Evolutionary conservation across 2,888 invertebrate species (phyloP), one percentile per base, ranked within the genome.

Genomic region (Dicycla oo): DNA sequence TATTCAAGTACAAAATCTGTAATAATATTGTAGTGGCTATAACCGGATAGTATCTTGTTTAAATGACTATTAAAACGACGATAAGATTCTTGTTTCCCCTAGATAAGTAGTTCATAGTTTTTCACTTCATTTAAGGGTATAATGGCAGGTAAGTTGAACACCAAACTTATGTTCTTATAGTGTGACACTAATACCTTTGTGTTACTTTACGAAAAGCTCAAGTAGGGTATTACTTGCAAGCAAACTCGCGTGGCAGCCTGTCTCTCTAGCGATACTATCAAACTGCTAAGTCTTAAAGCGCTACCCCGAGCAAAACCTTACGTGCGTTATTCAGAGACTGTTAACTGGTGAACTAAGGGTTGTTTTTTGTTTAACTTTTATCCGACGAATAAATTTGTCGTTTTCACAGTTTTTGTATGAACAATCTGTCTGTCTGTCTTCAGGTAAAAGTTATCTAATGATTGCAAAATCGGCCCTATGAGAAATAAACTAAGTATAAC

Each of bases 281-380:
- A 67, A 23, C 34, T 45, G 13, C 18, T 63, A 64, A 64, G 65
- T 66, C 13, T 63, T n/a, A n/a, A n/a, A n/a, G n/a, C n/a, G n/a
- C n/a, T n/a, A n/a, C n/a, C n/a, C n/a, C n/a, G n/a, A n/a, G n/a
- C n/a, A n/a, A n/a, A n/a, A n/a, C n/a, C n/a, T n/a, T n/a, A n/a
- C n/a, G n/a, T n/a, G n/a, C n/a, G n/a, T n/a, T n/a, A n/a, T n/a
- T n/a, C n/a, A n/a, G n/a, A n/a, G n/a, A n/a, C n/a, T n/a, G n/a
- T n/a, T n/a, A n/a, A n/a, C n/a, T n/a, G n/a, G n/a, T n/a, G n/a
- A n/a, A n/a, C n/a, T n/a, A n/a, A n/a, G n/a, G n/a, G n/a, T n/a
- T n/a, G n/a, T n/a, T n/a, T n/a, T n/a, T n/a, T n/a, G n/a, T n/a
- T n/a, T n/a, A n/a, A n/a, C n/a, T n/a, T n/a, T n/a, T n/a, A n/a